Base-by-base conservation (phyloP, 1,140 invertebrate genomes). In the Cyrtorhinus lividipennis region DNA sequence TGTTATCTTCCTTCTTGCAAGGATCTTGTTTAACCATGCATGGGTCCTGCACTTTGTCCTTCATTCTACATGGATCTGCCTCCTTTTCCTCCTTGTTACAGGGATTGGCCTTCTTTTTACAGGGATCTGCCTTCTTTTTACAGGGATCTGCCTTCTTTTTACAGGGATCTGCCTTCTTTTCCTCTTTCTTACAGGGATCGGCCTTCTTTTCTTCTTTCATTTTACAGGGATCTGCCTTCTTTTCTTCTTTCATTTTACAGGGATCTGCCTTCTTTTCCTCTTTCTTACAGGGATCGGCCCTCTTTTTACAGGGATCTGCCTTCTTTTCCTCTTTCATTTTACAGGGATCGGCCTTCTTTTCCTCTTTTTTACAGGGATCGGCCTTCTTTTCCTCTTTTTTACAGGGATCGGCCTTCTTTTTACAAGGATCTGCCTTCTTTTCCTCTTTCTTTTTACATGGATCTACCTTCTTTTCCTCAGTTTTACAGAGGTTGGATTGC, bases 171-270 rank as follows among this genome's bases (percentile, higher is more conserved):
- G 45, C 58, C 56, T 58, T 57, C 26, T 62, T 63, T 63, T 22
- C 44, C 56, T 45, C 46, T 20, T 62, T 57, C 30, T 18, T 62
- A 56, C 20, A n/a, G 15, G 24, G 48, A 63, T 10, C 30, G 62
- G 46, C 58, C 62, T 12, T 63, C 56, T 38, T 27, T 27, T 63
- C 62, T 20, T 57, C 27, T 60, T 60, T 60, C 30, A 59, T 64
- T 24, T 30, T 44, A 58, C 62, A 63, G 3, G 63, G 63, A 48
- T 64, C 63, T 25, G 59, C 58, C 38, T 64, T 60, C 56, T 63
- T 63, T 24, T 58, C 56, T 22, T 24, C 26, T 57, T 64, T 64
- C 63, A 59, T 63, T 63, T 58, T 58, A 48, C 56, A 63, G 10
- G 62, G 62, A 24, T 63, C 62, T 25, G 56, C 61, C 46, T 62